phyloP scores from a whole-genome alignment of 1,140 invertebrate species.

The Parasteatoda tepidariorum region DNA sequence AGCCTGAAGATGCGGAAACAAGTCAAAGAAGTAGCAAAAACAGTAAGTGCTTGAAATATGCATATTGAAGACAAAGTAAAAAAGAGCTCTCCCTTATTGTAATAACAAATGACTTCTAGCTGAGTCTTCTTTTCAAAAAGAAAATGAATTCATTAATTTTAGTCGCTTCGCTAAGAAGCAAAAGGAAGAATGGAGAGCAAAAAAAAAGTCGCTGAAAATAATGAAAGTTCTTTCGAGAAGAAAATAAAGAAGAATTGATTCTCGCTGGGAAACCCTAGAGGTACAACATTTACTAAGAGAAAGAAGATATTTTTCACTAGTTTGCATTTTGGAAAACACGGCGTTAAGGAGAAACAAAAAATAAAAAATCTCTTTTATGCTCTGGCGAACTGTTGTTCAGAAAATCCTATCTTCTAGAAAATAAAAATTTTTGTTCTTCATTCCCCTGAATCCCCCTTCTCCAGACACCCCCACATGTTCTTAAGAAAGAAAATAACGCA shows the following conservation, averaged over 20 bases:
- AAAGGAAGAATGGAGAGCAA: neutral
- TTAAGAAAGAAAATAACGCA: slow-evolving; percentile 29
- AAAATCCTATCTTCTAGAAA: slow-evolving; percentile 1
- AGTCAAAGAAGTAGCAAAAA: slow-evolving; percentile 6
- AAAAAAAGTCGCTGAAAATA: slow-evolving; percentile 51
- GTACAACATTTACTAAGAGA: neutral
- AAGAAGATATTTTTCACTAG: slow-evolving; percentile 47
- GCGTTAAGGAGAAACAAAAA: slow-evolving; percentile 1
- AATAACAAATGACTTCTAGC: slow-evolving; percentile 47
- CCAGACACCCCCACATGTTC: neutral
- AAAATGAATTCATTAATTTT: slow-evolving; percentile 54
- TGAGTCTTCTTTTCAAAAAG: slow-evolving; percentile 29
- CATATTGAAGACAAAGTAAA: slow-evolving; percentile 4
- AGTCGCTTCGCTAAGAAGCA: slow-evolving; percentile 16
- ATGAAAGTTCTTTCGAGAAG: slow-evolving; percentile 41
- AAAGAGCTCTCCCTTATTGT: slow-evolving; percentile 10
- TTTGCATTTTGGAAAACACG: slow-evolving; percentile 24
- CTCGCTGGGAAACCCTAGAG: slow-evolving; percentile 38
- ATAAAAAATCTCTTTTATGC: slow-evolving; percentile 50
- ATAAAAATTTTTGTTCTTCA: slow-evolving; percentile 36
- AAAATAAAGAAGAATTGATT: slow-evolving; percentile 45
- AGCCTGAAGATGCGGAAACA: no score
- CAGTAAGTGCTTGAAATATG: neutral
- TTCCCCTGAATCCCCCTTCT: neutral
- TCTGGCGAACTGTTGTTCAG: slow-evolving; percentile 27